Conservation (phyloP, 2,797 vertebrate species). For the Siniperca undulata region DNA sequence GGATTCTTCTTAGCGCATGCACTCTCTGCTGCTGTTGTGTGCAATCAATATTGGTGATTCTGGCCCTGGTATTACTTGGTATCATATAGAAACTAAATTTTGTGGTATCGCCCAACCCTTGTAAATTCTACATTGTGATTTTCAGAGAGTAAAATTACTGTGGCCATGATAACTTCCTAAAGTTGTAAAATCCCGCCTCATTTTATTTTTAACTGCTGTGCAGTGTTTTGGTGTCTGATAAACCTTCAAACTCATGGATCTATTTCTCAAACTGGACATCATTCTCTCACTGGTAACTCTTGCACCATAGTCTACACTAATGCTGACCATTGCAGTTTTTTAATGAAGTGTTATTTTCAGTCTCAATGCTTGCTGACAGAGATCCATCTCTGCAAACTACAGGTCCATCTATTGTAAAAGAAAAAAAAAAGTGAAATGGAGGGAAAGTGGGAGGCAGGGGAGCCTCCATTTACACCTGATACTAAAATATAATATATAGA, state of each 20-base stretch:
- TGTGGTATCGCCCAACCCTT: background rate
- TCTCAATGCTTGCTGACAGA: background rate
- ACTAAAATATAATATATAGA: background rate
- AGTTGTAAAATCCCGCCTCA: background rate
- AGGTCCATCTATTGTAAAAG: background rate
- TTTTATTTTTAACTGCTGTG: background rate
- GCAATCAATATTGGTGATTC: background rate
- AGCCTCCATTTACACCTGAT: background rate
- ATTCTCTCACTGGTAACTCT: background rate
- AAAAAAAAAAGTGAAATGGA: background rate
- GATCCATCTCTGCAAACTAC: background rate
- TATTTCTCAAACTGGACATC: background rate
- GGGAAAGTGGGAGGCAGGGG: background rate
- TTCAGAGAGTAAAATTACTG: background rate
- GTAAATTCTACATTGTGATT: background rate
- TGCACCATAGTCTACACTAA: background rate
- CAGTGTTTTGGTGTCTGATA: background rate
- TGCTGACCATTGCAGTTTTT: background rate
- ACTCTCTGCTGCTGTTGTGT: too few relatives aligned
- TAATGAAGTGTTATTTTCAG: slow-evolving; percentile 5
- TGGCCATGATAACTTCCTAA: background rate
- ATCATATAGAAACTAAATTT: background rate
- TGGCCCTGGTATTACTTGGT: background rate
- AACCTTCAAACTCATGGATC: background rate
- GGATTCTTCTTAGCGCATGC: too few relatives aligned